A percentile compares a stretch with the other conserved stretches of the same genome.
Evolutionary conservation across 2,797 vertebrate species (phyloP).

Genomic region (Muraenolepis orangiensis): DNA sequence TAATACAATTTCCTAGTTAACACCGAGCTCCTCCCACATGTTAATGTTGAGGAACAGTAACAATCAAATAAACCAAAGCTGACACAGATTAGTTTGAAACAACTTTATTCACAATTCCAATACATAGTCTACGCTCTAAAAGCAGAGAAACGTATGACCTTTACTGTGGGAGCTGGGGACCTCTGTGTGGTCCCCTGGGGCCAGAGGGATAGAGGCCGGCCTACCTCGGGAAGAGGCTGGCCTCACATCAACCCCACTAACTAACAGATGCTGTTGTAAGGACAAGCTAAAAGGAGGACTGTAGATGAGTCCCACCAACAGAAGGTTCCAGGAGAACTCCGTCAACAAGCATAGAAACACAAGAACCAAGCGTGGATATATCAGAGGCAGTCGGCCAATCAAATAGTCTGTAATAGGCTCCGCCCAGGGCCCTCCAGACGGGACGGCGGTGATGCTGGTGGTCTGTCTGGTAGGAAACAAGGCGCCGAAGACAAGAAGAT

Average conservation of each 20-base stretch:
- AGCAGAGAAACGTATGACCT: constrained; percentile 28
- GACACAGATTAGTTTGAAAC: constrained; percentile 38
- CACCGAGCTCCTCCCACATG: no score
- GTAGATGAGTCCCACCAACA: background rate
- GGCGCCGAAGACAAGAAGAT: constrained; percentile 20
- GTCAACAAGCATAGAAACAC: constrained; percentile 39
- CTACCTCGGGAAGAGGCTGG: background rate
- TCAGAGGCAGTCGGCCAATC: constrained; percentile 25
- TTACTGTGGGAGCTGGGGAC: constrained; percentile 26
- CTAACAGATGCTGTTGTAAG: background rate
- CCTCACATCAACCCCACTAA: background rate
- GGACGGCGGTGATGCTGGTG: constrained; percentile 51
- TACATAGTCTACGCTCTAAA: constrained; percentile 36
- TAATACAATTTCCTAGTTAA: no score
- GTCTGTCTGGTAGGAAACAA: constrained; percentile 1
- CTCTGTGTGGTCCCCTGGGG: no score
- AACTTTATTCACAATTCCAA: constrained; percentile 62
- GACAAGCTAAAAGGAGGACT: background rate
- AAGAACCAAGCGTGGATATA: constrained; percentile 11
- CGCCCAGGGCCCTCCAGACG: background rate
- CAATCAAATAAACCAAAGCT: no score
- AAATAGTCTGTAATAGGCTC: background rate
- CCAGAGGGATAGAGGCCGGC: no score
- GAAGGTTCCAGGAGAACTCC: constrained; percentile 29
- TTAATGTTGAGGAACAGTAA: no score